Base-by-base conservation (phyloP, 2,797 vertebrate species). In the Glyptemys insculpta region DNA sequence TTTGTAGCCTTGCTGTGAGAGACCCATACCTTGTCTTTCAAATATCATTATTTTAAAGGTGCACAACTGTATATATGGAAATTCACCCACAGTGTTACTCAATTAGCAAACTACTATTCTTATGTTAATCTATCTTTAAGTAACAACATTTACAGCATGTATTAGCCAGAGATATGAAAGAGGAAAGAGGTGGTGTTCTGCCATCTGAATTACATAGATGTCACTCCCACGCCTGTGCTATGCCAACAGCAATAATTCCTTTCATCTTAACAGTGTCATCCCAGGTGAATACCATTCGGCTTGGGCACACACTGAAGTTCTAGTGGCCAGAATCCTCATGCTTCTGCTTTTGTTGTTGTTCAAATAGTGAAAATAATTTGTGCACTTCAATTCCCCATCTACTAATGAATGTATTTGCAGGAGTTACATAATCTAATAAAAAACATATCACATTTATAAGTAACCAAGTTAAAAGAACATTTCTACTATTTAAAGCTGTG, bases 81-180 rank as follows among this genome's bases (percentile, higher is more conserved):
- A 87, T 96, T 91, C 79, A 74, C 62, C 54, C 37, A 8, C 0
- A 0, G 78, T 82, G 6, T 84, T 94, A 83, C 76, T 94, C 1
- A 10, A 89, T 91, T 83, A 90, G 76, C 90, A 89, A 81, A 94
- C 57, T 50, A 23, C 72, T 94, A 31, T 91, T 91, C 50, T 85
- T 81, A 78, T 94, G 90, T 92, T 78, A 91, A 88, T 57, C 34
- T 91, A 12, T 54, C 53, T 83, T 88, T 53, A 83, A 85, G 80
- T 83, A 81, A 89, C 89, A 78, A 50, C 80, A 74, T 65, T 62
- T 37, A 11, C 41, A 89, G 59, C 44, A 8, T 9, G 57, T 47
- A 85, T 56, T 81, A 81, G 37, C 74, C 37, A 85, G 41, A 53
- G 29, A 76, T 76, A 18, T 5, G 7, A 62, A 76, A 85, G 47